phyloP scores from a whole-genome alignment of 2,797 vertebrate species.

The Oophaga sylvatica region DNA sequence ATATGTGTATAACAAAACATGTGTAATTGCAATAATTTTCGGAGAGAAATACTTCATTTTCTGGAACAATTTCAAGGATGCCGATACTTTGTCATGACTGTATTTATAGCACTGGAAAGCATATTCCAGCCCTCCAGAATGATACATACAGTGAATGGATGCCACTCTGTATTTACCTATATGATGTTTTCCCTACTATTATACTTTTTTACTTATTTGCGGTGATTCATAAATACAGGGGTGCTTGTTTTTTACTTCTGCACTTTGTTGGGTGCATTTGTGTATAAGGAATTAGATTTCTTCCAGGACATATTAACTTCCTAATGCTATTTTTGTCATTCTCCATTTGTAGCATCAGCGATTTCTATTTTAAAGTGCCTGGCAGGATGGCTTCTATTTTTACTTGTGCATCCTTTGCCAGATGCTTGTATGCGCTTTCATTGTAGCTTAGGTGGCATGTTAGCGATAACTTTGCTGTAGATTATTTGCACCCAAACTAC shows the following conservation, averaged over 20 bases:
- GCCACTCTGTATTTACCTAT: no score
- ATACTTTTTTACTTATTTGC: background rate
- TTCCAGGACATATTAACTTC: conserved; percentile 58
- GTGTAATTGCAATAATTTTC: no score
- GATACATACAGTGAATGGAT: no score
- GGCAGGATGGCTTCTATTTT: conserved; percentile 44
- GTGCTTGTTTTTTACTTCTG: conserved; percentile 7
- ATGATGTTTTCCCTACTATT: no score
- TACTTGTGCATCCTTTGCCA: conserved; percentile 22
- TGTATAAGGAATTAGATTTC: conserved; percentile 40
- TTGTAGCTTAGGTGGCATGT: conserved; percentile 27
- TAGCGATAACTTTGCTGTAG: background rate
- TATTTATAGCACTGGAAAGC: no score
- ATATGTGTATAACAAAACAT: no score
- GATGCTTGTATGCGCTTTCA: conserved; percentile 20
- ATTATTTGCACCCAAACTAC: background rate
- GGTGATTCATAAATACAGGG: background rate
- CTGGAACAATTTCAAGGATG: no score
- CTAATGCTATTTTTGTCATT: conserved; percentile 48
- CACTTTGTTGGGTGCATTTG: conserved; percentile 44
- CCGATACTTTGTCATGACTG: no score
- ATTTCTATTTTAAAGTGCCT: conserved; percentile 52
- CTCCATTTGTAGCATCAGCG: conserved; percentile 49
- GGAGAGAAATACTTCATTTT: no score
- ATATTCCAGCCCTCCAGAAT: no score